Conservation (phyloP, 2,888 invertebrate genomes). For the Anoplius nigerrimus region DNA sequence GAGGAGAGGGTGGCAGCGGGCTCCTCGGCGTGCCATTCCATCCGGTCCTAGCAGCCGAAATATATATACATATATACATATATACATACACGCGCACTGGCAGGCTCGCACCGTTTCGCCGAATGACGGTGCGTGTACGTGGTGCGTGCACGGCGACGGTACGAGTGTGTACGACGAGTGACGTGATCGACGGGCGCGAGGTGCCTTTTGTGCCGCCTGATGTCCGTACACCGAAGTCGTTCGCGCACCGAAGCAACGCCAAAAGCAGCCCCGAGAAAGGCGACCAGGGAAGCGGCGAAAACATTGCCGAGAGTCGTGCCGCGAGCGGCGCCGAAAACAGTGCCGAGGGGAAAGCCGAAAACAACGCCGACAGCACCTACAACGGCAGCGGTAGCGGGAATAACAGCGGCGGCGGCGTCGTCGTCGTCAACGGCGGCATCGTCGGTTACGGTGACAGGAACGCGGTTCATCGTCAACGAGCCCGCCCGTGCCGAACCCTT, state of each 20-base stretch:
- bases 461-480: slow-evolving; percentile 38
- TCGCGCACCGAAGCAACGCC: slow-evolving; percentile 36
- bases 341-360: too few species aligned
- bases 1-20: background rate
- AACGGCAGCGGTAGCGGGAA: too few species aligned
- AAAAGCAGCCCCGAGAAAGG: slow-evolving; percentile 8
- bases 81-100: background rate
- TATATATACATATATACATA: background rate
- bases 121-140: slow-evolving; percentile 55
- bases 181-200: slow-evolving; percentile 48
- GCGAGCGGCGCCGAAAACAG: background rate
- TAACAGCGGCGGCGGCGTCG: background rate
- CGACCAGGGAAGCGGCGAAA: background rate
- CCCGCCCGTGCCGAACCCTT: slow-evolving; percentile 42
- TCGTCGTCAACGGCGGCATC: background rate
- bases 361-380: too few species aligned
- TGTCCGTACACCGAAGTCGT: slow-evolving; percentile 49
- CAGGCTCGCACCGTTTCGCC: slow-evolving; percentile 24
- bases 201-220: slow-evolving; percentile 52
- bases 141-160: slow-evolving; percentile 49
- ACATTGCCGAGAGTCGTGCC: background rate
- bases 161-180: slow-evolving; percentile 41
- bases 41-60: background rate
- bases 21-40: background rate
- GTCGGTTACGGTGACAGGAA: background rate